Base-by-base conservation (phyloP, 2,888 invertebrate genomes). In the Scaptomyza cyrtandrae region DNA sequence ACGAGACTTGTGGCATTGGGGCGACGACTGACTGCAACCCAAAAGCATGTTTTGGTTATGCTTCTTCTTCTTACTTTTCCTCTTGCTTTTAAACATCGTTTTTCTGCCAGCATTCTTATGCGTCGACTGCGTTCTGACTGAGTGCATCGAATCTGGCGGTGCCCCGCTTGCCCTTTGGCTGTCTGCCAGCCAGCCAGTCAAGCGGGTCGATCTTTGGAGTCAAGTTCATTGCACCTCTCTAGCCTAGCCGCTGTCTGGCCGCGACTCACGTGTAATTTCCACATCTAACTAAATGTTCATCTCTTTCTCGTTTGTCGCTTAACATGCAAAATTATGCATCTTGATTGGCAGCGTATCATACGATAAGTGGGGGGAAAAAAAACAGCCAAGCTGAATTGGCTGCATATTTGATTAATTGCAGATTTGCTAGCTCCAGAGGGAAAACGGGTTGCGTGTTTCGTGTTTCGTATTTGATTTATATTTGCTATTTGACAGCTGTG, bases 311-410 rank as follows among this genome's bases (percentile, higher is more conserved):
- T 41, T 16, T 16, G 71, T 59, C 63, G 45, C 45, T 46, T 54
- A 58, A 75, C 78, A 83, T 73, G 81, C 71, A 68, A 81, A 84
- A 84, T 75, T 78, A 81, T 87, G 79, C 72, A 87, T 84, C 76
- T 78, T 81, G 82, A 86, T 86, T 82, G 81, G 61, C 74, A 75
- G 65, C 71, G 55, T 50, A 58, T 57, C 59, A 49, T 55, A 49
- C 48, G 48, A 33, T 33, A 14, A 37, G 31, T 6, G 29, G 19
- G 31, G 27, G 19, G 4, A 31, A 31, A 53, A 41, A 63, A 35
- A 58, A 27, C 35, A 44, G 49, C 19, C 45, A 50, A 57, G 60
- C 53, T 59, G 69, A 24, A 49, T 29, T 55, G 55, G 14, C 54
- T 65, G 72, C 84, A 69, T 68, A 67, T 76, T 84, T 87, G 83